Evolutionary conservation across 2,888 invertebrate genomes (phyloP).

Genomic region (Thymelicus sylvestris): DNA sequence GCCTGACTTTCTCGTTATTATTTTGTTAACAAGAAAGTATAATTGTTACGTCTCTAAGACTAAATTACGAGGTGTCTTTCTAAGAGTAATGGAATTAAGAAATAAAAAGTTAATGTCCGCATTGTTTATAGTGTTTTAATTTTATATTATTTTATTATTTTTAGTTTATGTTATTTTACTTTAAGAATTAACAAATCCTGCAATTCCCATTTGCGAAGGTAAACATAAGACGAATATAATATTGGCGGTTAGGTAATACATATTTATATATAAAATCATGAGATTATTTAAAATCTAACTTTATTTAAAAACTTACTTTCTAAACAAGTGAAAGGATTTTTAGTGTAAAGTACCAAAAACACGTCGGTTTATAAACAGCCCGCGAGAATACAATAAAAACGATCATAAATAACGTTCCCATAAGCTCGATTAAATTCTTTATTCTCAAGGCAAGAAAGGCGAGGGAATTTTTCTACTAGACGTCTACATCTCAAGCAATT

Average conservation of each 20-base stretch:
- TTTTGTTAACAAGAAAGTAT: slow-evolving; percentile 9
- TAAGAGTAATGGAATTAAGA: background rate
- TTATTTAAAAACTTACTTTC: too few relatives aligned
- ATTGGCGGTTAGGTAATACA: too few relatives aligned
- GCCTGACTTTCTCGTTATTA: background rate
- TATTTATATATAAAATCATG: too few relatives aligned
- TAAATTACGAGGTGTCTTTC: background rate
- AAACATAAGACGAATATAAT: background rate
- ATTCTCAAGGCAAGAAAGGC: slow-evolving; percentile 54
- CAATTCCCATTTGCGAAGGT: too few relatives aligned
- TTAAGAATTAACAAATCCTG: too few relatives aligned
- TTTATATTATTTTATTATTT: too few relatives aligned
- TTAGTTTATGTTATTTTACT: too few relatives aligned
- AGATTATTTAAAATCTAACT: too few relatives aligned
- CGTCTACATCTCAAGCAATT: slow-evolving; percentile 71
- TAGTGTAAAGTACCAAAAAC: slow-evolving; percentile 9
- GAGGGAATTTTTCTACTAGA: slow-evolving; percentile 62
- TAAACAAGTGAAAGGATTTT: background rate
- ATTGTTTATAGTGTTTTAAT: too few relatives aligned
- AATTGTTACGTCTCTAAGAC: background rate
- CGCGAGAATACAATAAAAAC: slow-evolving; percentile 51
- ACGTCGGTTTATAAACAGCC: slow-evolving; percentile 41
- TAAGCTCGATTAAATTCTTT: slow-evolving; percentile 71
- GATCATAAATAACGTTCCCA: slow-evolving; percentile 62
- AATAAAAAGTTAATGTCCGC: background rate